Percentiles rank a stretch among this genome's conserved stretches.
These are phyloP conservation scores for Philotrypesis tridentata DNA, from an alignment of 1,140 invertebrate genomes.

Conservation along the genomic window DNA sequence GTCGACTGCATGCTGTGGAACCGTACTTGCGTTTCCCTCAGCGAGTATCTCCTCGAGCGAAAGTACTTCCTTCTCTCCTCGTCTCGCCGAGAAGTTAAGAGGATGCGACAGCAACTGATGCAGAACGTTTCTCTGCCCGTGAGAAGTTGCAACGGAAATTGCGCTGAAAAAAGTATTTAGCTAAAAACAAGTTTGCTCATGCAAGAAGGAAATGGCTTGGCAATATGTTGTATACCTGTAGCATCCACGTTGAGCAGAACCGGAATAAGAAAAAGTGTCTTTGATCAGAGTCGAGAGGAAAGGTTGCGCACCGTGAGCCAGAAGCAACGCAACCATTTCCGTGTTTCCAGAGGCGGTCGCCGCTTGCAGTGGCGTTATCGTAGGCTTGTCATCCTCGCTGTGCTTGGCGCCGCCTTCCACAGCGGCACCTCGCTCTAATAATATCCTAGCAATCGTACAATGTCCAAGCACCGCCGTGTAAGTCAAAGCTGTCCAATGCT, in stretches of 20 bases:
- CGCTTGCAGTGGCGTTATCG: conserved; percentile 89
- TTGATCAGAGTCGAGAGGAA: conserved; percentile 89
- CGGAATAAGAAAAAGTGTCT: conserved; percentile 88
- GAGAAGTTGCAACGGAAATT: conserved; percentile 89
- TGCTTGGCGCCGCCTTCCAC: conserved; percentile 88
- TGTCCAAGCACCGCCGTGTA: conserved; percentile 80
- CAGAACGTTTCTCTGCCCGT: conserved; percentile 85
- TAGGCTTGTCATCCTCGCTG: conserved; percentile 89
- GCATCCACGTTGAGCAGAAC: conserved; percentile 87
- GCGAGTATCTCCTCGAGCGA: conserved; percentile 93
- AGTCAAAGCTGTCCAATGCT: conserved; percentile 86
- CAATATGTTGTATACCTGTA: conserved; percentile 76
- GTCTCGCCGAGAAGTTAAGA: conserved; percentile 76
- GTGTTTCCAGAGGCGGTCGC: conserved; percentile 87
- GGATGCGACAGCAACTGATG: conserved; percentile 87
- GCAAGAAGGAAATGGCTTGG: background rate
- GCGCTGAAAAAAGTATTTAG: conserved; percentile 75
- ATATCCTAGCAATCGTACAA: conserved; percentile 75
- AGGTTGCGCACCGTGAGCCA: conserved; percentile 89
- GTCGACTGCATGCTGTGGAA: conserved; percentile 66
- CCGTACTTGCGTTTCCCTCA: conserved; percentile 77
- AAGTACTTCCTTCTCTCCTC: conserved; percentile 82
- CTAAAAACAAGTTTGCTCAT: conserved; percentile 7
- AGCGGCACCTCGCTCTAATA: conserved; percentile 86
- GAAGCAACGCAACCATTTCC: conserved; percentile 85